Evolutionary conservation across 2,113 vertebrate species (phyloP), one percentile per base, ranked within the genome.

Genomic region (Platysteira castanea): DNA sequence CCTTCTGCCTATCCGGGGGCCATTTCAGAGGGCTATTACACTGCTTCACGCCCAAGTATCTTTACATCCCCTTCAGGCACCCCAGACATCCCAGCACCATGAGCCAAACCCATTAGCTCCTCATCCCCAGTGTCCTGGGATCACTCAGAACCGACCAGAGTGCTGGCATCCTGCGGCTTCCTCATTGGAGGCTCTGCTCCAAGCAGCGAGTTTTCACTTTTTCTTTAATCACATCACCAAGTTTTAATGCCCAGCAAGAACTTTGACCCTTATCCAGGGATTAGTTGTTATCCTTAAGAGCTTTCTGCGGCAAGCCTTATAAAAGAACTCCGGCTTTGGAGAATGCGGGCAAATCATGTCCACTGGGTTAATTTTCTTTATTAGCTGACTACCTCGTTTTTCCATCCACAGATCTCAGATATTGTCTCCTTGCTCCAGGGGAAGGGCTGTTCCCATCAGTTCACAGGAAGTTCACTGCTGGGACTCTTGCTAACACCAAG

Each of bases 221-320:
- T 94, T 84, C 79, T 93, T 89, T 94, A 96, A 93, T 97, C 92
- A 86, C 92, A 70, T 93, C 88, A 84, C 68, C 68, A 81, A 80
- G 52, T 94, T 93, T 67, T 96, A 97, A 96, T 90, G 90, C 80
- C 84, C 63, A 70, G 53, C 68, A 90, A 95, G 94, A 96, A 95
- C 93, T 93, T 93, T 95, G 93, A 95, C 96, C 94, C 78, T 82
- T 96, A 93, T 93, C 79, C 90, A 89, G 90, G 80, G 85, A 93
- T 95, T 94, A 96, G 90, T 73, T 73, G 76, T 95, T 93, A 93
- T 96, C 83, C 94, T 75, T 90, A 96, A 90, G 61, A 95, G 83
- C 85, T 90, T 97, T 97, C 79, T 82, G 80, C 1, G 0, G 46
- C 89, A 90, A 94, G 83, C 49, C 80, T 84, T 89, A 84, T 81